These are phyloP conservation scores for Sebastiscus tertius DNA, from an alignment of 2,797 vertebrate genomes.

Conservation along the genomic window DNA sequence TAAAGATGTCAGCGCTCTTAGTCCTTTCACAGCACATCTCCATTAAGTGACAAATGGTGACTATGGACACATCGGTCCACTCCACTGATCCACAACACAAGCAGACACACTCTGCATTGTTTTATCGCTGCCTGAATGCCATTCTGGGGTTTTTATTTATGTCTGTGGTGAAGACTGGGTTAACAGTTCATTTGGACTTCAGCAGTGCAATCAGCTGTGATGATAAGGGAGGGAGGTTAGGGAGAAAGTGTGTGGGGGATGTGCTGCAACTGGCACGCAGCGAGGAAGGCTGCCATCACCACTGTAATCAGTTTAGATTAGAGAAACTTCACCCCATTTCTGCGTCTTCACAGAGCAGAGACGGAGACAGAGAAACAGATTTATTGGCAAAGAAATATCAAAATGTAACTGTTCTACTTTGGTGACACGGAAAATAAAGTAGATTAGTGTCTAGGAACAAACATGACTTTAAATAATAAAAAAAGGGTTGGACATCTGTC, in stretches of 20 bases:
- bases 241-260: constrained; percentile 37
- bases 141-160: constrained; percentile 50
- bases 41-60: constrained; percentile 20
- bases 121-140: constrained; percentile 15
- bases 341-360: constrained; percentile 22
- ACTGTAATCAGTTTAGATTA: constrained; percentile 71
- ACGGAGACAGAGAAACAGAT: not conserved
- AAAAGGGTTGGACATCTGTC: not conserved
- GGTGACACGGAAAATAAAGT: not conserved
- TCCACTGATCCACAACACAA: not conserved
- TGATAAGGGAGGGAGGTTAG: constrained; percentile 39
- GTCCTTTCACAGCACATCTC: constrained; percentile 15
- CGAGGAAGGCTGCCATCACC: constrained; percentile 50
- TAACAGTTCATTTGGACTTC: constrained; percentile 66
- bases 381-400: not conserved
- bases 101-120: constrained; percentile 26
- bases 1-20: constrained; percentile 37
- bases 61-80: not conserved
- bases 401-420: not conserved
- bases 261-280: constrained; percentile 55
- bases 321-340: constrained; percentile 34
- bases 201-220: constrained; percentile 74
- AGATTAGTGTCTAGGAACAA: not conserved
- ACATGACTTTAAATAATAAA: not conserved
- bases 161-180: constrained; percentile 40